Conservation (phyloP, 1,140 invertebrate species). For the Scaptomyza hsui region DNA sequence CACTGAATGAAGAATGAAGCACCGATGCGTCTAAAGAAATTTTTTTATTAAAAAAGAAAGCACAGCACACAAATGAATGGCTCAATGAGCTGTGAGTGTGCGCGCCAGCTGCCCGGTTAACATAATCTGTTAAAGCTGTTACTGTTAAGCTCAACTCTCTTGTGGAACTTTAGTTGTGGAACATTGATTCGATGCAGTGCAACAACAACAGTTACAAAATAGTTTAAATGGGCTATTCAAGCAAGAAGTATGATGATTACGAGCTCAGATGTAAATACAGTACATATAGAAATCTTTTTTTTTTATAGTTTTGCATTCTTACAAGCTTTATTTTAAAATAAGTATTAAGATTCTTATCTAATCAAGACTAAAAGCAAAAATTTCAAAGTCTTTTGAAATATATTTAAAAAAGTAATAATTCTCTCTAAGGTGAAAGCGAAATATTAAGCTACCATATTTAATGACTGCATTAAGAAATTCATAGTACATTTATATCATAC, state of each 20-base stretch:
- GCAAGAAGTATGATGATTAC: no score
- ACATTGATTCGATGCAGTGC: background rate
- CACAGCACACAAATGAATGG: slow-evolving; percentile 48
- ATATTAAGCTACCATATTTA: slow-evolving; percentile 4
- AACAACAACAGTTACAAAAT: background rate
- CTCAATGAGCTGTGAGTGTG: slow-evolving; percentile 20
- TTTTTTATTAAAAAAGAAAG: slow-evolving; percentile 82
- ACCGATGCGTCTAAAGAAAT: slow-evolving; percentile 76
- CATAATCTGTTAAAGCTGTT: slow-evolving; percentile 16
- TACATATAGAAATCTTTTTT: no score
- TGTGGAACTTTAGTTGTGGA: background rate
- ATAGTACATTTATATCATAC: slow-evolving; percentile 46
- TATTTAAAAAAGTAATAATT: background rate
- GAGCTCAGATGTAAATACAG: no score
- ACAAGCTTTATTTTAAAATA: no score
- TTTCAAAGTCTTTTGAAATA: no score
- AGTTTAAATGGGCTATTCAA: background rate
- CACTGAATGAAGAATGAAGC: slow-evolving; percentile 83
- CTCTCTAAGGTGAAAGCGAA: slow-evolving; percentile 7
- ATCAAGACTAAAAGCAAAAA: no score
- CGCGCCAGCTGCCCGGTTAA: slow-evolving; percentile 23
- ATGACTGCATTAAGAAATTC: slow-evolving; percentile 17
- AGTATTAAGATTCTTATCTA: no score
- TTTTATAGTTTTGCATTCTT: no score
- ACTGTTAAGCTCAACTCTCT: slow-evolving; percentile 5